Conservation (phyloP, 1,140 invertebrate genomes). For the Zaprionus tsacasi region DNA sequence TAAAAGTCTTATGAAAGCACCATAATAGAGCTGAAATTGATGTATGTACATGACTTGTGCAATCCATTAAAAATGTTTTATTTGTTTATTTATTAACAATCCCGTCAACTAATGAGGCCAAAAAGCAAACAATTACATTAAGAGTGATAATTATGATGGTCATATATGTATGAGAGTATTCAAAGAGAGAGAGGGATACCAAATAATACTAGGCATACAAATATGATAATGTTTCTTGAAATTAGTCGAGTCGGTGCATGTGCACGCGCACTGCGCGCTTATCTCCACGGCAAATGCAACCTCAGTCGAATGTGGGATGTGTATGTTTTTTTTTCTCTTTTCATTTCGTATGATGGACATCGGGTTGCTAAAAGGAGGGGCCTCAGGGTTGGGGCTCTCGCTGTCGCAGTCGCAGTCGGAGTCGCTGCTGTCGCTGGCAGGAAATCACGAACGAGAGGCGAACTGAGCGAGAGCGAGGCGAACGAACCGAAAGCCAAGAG, state of each 20-base stretch:
- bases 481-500: conserved; percentile 64
- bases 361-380: not conserved
- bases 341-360: conserved; percentile 35
- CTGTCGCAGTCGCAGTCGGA: not conserved
- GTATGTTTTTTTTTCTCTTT: conserved; percentile 27
- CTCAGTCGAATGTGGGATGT: conserved; percentile 46
- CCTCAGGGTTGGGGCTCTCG: not conserved
- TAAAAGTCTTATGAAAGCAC: not conserved
- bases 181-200: not conserved
- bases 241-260: conserved; percentile 23
- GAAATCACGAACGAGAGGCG: conserved; percentile 55
- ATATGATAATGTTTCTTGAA: conserved; percentile 3
- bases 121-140: not conserved
- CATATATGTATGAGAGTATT: not conserved
- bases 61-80: not conserved
- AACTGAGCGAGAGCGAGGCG: conserved; percentile 48
- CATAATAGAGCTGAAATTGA: not conserved
- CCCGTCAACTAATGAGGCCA: not conserved
- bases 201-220: not conserved
- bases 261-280: conserved; percentile 13
- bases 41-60: not conserved
- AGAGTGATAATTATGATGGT: not conserved
- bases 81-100: not conserved
- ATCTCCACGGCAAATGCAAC: conserved; percentile 25
- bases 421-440: conserved; percentile 8